These are phyloP conservation scores for Elgonia sp. DNA, from an alignment of 2,888 invertebrate genomes.

Conservation along the genomic window DNA sequence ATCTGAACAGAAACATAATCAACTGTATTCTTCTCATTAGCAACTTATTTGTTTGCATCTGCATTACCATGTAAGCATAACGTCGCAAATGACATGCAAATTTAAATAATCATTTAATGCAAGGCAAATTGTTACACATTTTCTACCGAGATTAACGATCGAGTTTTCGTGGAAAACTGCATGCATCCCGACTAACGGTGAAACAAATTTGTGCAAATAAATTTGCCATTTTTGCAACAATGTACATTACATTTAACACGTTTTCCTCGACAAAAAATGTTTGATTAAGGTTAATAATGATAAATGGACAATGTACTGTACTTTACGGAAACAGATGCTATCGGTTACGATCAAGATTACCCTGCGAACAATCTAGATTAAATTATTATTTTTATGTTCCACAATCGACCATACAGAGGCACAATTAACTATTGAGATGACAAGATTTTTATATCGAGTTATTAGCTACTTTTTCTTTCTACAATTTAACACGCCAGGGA, in stretches of 20 bases:
- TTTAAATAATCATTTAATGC: slow-evolving; percentile 13
- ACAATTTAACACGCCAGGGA: neutral
- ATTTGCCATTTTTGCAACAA: slow-evolving; percentile 9
- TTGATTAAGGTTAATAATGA: slow-evolving; percentile 48
- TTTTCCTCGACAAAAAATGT: slow-evolving; percentile 17
- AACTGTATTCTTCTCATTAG: slow-evolving; percentile 32
- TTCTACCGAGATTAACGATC: neutral
- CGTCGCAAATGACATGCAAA: slow-evolving; percentile 30
- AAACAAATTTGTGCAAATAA: slow-evolving; percentile 15
- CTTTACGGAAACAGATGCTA: slow-evolving; percentile 60
- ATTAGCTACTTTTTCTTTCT: neutral
- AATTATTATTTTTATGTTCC: slow-evolving; percentile 32
- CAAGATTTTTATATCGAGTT: slow-evolving; percentile 33
- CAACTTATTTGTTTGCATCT: slow-evolving; percentile 29
- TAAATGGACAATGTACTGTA: slow-evolving; percentile 57
- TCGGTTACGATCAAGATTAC: slow-evolving; percentile 60
- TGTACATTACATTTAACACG: slow-evolving; percentile 24
- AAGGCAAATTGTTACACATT: slow-evolving; percentile 14
- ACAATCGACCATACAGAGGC: slow-evolving; percentile 47
- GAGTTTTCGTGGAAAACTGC: neutral
- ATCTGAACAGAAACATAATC: slow-evolving; percentile 41
- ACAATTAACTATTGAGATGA: slow-evolving; percentile 69
- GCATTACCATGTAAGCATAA: slow-evolving; percentile 30
- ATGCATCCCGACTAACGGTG: slow-evolving; percentile 9
- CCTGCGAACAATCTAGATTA: slow-evolving; percentile 56